These are phyloP conservation scores for Lonchura striata DNA, from an alignment of 2,113 vertebrate genomes.

Conservation along the genomic window DNA sequence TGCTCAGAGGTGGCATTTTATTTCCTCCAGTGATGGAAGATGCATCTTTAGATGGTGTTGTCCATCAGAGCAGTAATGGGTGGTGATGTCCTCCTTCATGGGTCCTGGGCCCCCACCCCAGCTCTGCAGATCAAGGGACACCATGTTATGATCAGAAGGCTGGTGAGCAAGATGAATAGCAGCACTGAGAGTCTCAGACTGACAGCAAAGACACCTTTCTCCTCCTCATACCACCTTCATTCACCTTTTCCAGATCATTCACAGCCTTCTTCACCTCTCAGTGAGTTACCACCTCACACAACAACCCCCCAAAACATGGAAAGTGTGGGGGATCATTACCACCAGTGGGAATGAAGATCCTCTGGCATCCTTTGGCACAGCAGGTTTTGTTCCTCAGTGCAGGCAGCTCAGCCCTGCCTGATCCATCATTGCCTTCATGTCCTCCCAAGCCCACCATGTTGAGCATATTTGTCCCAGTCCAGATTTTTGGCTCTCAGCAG, in stretches of 20 bases:
- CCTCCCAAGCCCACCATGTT: neutral
- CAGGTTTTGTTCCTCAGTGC: neutral
- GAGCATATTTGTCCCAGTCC: neutral
- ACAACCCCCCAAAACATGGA: neutral
- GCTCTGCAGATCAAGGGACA: neutral
- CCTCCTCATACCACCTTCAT: neutral
- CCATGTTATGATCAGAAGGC: fast-evolving
- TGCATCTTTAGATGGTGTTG: neutral
- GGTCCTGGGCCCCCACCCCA: too few species aligned
- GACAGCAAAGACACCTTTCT: neutral
- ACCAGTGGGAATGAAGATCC: neutral
- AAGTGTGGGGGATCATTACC: fast-evolving
- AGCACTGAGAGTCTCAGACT: neutral
- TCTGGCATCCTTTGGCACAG: neutral
- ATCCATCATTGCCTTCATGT: neutral
- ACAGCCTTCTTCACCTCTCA: neutral
- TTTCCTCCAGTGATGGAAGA: neutral
- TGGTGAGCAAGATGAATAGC: neutral
- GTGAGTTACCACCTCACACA: neutral
- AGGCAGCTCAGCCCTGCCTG: neutral
- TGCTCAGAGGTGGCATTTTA: neutral
- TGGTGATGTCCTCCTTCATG: neutral
- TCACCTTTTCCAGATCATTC: neutral
- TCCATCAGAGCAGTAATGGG: neutral
- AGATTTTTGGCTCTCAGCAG: neutral